Percentiles rank a stretch among this genome's conserved stretches.
Conservation (phyloP, 2,797 vertebrate species). For the Cyprinella venusta region DNA sequence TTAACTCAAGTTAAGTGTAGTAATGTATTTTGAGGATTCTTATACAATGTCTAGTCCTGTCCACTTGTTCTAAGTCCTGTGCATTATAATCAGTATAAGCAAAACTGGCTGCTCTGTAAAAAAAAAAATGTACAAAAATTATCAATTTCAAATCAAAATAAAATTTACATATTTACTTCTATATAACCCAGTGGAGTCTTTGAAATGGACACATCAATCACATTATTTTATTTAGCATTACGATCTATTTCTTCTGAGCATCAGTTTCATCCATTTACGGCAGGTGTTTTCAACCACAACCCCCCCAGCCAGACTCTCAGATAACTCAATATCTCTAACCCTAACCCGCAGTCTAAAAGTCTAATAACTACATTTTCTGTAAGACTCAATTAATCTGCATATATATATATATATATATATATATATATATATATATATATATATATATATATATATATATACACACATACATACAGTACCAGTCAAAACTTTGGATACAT, state of each 20-base stretch:
- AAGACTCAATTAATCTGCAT: too few relatives aligned
- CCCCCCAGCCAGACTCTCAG: neutral
- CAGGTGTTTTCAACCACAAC: neutral
- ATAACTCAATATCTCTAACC: neutral
- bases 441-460: too few relatives aligned
- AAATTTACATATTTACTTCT: neutral
- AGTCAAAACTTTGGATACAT: too few relatives aligned
- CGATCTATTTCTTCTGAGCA: neutral
- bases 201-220: neutral
- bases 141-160: neutral
- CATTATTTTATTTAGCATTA: neutral
- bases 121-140: neutral
- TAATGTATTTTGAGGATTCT: too few relatives aligned
- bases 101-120: neutral
- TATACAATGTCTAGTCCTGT: neutral
- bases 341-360: neutral
- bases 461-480: too few relatives aligned
- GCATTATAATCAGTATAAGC: neutral
- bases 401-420: too few relatives aligned
- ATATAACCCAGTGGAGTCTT: neutral
- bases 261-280: neutral
- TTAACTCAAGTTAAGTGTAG: neutral
- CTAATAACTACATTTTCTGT: neutral
- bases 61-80: neutral
- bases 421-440: too few relatives aligned